Evolutionary conservation across 2,888 invertebrate species (phyloP).

Genomic region (Therioaphis trifolii): DNA sequence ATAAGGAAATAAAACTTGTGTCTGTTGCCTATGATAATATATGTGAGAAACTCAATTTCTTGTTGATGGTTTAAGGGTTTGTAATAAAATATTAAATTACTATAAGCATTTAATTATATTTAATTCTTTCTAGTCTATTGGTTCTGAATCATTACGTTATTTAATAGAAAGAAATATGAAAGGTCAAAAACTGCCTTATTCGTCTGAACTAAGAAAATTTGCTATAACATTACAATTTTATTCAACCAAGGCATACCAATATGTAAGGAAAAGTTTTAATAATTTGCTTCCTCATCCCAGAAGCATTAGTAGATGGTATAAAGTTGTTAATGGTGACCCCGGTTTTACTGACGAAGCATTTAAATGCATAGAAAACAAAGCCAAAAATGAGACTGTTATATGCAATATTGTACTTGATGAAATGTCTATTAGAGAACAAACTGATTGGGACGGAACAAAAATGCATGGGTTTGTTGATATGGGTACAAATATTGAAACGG

Average conservation of each 20-base stretch:
- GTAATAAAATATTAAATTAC: too few relatives aligned
- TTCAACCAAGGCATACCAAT: conserved; percentile 10
- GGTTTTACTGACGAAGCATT: conserved; percentile 18
- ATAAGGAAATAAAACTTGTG: too few relatives aligned
- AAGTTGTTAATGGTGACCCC: conserved; percentile 15
- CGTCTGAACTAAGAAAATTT: neutral
- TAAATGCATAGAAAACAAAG: neutral
- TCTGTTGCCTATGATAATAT: too few relatives aligned
- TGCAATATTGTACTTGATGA: neutral
- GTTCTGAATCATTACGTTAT: too few relatives aligned
- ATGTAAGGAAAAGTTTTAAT: conserved; percentile 25
- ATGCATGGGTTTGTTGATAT: neutral
- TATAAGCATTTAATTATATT: too few relatives aligned
- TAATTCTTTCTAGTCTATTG: too few relatives aligned
- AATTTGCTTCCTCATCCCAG: neutral
- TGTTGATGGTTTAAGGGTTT: too few relatives aligned
- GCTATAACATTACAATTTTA: neutral
- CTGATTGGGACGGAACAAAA: conserved; percentile 2
- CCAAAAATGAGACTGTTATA: too few relatives aligned
- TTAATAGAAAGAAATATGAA: too few relatives aligned
- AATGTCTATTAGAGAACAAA: neutral
- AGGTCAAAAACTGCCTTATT: too few relatives aligned
- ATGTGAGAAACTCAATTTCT: too few relatives aligned
- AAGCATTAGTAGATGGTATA: conserved; percentile 14
- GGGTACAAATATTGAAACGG: too few relatives aligned